These are phyloP conservation scores for Halcyon malimbica DNA, from an alignment of 2,113 vertebrate species.

Conservation along the genomic window DNA sequence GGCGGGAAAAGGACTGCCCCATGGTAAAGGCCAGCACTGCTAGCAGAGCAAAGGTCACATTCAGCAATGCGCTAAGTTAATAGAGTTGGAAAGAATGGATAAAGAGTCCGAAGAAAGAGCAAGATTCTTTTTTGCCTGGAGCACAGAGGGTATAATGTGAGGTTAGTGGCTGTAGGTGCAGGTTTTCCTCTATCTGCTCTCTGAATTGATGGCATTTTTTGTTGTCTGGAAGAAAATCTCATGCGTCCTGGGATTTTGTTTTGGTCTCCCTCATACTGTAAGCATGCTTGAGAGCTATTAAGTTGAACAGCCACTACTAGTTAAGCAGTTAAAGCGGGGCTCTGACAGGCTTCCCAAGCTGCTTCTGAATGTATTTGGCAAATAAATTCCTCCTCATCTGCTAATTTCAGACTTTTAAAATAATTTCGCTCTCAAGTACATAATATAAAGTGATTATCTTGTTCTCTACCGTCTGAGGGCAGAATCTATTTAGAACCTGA, in stretches of 20 bases:
- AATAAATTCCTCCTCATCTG: slow-evolving; percentile 65
- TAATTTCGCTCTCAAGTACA: slow-evolving; percentile 57
- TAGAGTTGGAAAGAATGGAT: not conserved
- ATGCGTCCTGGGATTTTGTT: not conserved
- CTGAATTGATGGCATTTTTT: not conserved
- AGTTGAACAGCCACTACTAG: slow-evolving; percentile 35
- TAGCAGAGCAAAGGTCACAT: not conserved
- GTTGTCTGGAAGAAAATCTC: slow-evolving; percentile 2
- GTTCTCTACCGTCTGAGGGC: slow-evolving; percentile 50
- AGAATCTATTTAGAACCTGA: slow-evolving; percentile 59
- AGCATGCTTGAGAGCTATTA: slow-evolving; percentile 30
- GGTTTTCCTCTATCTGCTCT: not conserved
- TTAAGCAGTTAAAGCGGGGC: slow-evolving; percentile 40
- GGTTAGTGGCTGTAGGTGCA: not conserved
- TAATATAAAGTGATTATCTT: slow-evolving; percentile 57
- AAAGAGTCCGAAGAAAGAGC: not conserved
- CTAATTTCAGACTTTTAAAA: slow-evolving; percentile 66
- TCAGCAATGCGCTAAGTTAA: not conserved
- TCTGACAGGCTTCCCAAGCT: slow-evolving; percentile 61
- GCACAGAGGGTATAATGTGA: not conserved
- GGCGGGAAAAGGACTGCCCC: not conserved
- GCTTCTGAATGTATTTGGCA: slow-evolving; percentile 54
- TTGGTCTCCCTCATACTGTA: not conserved
- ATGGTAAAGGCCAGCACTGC: accelerated
- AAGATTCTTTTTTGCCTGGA: not conserved